Evolutionary conservation across 1,140 invertebrate genomes (phyloP).

Genomic region (Druon quercuslanigerum): DNA sequence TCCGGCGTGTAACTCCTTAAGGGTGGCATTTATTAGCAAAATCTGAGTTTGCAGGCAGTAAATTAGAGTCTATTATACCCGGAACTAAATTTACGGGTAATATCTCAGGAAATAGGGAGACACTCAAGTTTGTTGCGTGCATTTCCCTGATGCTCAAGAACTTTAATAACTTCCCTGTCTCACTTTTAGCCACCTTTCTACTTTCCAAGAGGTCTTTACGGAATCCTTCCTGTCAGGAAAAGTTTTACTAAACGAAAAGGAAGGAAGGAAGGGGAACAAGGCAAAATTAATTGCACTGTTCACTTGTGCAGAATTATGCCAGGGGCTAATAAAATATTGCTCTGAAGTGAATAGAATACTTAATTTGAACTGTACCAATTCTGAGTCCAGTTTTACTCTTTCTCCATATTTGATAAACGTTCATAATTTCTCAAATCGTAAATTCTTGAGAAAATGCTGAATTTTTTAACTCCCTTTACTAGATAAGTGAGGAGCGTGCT

Average conservation of each 20-base stretch:
- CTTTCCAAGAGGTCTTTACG: background rate
- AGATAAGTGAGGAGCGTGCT: no score
- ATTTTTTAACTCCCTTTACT: no score
- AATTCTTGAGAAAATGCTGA: no score
- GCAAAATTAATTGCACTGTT: conserved; percentile 48
- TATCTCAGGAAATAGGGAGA: background rate
- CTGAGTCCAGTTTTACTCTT: conserved; percentile 5
- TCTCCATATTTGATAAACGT: conserved; percentile 13
- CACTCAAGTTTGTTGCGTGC: conserved; percentile 6
- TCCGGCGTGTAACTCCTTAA: no score
- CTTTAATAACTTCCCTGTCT: conserved; percentile 25
- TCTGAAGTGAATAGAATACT: conserved; percentile 49
- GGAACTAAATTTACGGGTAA: no score
- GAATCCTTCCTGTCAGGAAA: conserved; percentile 21
- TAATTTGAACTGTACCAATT: conserved; percentile 38
- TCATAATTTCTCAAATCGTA: background rate
- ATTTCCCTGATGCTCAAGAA: background rate
- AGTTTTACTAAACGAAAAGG: conserved; percentile 22
- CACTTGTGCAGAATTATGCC: conserved; percentile 36
- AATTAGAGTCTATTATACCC: no score
- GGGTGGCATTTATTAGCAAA: no score
- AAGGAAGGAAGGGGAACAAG: conserved; percentile 12
- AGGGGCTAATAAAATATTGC: conserved; percentile 47
- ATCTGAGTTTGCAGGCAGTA: no score
- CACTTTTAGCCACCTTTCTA: conserved; percentile 7